Evolutionary conservation across 2,113 vertebrate genomes (phyloP).

Genomic region (Myotis lucifugus): DNA sequence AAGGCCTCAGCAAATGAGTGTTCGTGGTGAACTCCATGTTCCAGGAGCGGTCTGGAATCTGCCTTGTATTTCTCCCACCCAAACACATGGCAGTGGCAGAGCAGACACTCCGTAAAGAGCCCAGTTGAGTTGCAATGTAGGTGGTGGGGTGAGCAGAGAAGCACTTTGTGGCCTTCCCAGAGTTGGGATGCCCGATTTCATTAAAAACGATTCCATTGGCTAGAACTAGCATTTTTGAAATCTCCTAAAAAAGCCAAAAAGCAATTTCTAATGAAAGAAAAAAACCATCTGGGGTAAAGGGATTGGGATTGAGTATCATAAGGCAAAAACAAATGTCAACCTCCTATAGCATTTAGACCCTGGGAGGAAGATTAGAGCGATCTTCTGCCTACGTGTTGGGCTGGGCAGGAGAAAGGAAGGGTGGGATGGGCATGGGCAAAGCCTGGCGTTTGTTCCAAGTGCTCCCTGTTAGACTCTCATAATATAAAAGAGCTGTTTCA

Average conservation of each 20-base stretch:
- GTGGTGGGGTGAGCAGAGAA: neutral
- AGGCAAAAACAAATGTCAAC: neutral
- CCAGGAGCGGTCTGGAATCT: neutral
- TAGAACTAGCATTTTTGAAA: neutral
- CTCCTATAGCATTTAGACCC: neutral
- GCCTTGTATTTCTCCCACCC: neutral
- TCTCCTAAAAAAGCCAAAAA: neutral
- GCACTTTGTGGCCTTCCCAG: neutral
- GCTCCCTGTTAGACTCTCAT: neutral
- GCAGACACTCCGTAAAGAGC: neutral
- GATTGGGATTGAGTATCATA: neutral
- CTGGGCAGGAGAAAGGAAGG: neutral
- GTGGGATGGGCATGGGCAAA: neutral
- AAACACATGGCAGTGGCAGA: neutral
- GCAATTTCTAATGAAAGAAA: neutral
- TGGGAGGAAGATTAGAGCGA: neutral
- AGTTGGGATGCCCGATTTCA: neutral
- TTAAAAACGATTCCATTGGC: neutral
- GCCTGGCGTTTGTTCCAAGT: neutral
- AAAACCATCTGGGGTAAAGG: neutral
- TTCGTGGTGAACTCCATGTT: neutral
- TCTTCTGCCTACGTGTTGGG: neutral
- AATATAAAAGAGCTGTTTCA: constrained; percentile 24
- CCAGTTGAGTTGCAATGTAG: neutral
- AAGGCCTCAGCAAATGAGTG: neutral